These are phyloP conservation scores for Bombus terrestris DNA, from an alignment of 1,140 invertebrate genomes.

Conservation along the genomic window DNA sequence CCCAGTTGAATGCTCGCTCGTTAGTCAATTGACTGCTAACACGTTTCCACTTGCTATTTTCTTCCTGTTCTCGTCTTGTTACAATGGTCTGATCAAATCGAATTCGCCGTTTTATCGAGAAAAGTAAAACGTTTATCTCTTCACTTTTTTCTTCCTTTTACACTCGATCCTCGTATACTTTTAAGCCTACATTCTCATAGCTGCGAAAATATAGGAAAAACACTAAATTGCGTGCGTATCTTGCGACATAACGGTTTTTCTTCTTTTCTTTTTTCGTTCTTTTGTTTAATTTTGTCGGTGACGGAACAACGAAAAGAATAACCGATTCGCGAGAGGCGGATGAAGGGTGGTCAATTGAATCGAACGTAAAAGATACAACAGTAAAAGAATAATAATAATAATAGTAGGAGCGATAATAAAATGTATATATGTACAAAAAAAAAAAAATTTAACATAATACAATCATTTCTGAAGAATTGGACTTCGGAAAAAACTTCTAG, in stretches of 20 bases:
- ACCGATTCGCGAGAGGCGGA: not conserved
- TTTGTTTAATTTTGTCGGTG: constrained; percentile 1
- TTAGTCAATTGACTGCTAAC: not conserved
- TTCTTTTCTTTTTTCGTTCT: not conserved
- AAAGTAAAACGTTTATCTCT: constrained; percentile 15
- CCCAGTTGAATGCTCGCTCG: too few relatives aligned
- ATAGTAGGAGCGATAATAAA: not conserved
- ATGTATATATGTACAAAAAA: not conserved
- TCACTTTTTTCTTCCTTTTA: not conserved
- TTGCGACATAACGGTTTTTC: constrained; percentile 27
- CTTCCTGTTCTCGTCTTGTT: not conserved
- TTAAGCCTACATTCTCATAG: not conserved
- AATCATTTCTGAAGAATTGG: not conserved
- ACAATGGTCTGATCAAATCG: not conserved
- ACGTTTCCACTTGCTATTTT: not conserved
- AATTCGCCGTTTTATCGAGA: constrained; percentile 57
- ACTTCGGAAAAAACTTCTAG: constrained; percentile 23
- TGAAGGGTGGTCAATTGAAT: not conserved
- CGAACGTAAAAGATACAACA: not conserved
- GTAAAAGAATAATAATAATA: not conserved
- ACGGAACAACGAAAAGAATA: constrained; percentile 16
- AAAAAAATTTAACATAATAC: not conserved
- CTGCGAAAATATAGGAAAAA: constrained; percentile 21
- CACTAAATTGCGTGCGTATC: constrained; percentile 12
- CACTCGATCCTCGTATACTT: constrained; percentile 39